These are phyloP conservation scores for Anastrepha obliqua DNA, from an alignment of 1,140 invertebrate genomes.

Conservation along the genomic window DNA sequence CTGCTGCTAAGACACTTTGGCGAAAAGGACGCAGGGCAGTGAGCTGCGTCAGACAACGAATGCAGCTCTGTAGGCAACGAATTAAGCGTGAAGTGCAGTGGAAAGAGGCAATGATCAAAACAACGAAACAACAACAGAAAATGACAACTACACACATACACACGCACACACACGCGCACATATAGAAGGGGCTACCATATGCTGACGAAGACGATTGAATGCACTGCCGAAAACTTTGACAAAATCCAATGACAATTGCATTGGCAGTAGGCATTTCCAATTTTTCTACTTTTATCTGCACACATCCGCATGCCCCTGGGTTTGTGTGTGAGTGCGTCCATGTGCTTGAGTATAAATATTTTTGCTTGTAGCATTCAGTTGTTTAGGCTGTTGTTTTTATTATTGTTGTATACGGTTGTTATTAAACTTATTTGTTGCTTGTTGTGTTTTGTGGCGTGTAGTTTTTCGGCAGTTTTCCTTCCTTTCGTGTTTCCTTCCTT, in stretches of 20 bases:
- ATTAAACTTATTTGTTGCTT: background rate
- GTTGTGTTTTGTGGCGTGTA: background rate
- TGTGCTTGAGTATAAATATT: background rate
- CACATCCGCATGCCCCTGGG: background rate
- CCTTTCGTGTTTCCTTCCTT: background rate
- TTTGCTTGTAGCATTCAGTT: background rate
- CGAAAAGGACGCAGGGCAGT: background rate
- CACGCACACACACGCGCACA: background rate
- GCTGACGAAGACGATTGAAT: constrained; percentile 23
- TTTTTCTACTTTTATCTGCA: background rate
- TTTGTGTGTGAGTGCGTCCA: background rate
- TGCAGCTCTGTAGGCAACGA: background rate
- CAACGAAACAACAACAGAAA: background rate
- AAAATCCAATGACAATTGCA: constrained; percentile 22
- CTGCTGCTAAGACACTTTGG: background rate
- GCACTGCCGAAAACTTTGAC: constrained; percentile 32
- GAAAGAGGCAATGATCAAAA: background rate
- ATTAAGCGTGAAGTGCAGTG: background rate
- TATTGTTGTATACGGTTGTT: background rate
- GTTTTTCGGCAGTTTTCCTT: constrained; percentile 18
- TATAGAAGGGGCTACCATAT: background rate
- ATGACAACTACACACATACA: background rate
- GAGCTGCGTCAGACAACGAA: constrained; percentile 22
- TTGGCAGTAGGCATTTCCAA: background rate
- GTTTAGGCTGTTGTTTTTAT: background rate